phyloP scores from a whole-genome alignment of 2,797 vertebrate species.

The Enteromius anoplus region DNA sequence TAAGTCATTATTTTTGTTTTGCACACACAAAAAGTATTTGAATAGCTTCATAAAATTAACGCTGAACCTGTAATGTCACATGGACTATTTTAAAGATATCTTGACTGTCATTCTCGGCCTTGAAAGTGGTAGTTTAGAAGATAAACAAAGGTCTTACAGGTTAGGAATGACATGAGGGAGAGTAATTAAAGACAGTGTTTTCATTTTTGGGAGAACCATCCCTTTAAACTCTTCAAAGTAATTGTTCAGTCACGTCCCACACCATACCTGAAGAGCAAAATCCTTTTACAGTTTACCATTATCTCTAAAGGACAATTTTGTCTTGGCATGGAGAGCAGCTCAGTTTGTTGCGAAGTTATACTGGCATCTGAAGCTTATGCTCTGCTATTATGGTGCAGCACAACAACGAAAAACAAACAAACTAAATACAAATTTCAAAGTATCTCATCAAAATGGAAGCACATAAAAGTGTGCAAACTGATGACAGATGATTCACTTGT shows the following conservation, averaged over 20 bases:
- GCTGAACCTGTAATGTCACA: background rate
- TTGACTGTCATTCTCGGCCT: background rate
- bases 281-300: background rate
- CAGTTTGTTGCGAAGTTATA: background rate
- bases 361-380: background rate
- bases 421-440: background rate
- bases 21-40: background rate
- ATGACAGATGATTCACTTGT: background rate
- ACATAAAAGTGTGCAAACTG: background rate
- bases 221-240: background rate
- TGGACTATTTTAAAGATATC: background rate
- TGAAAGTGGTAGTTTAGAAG: background rate
- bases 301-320: conserved; percentile 1
- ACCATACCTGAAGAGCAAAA: background rate
- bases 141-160: background rate
- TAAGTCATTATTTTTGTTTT: background rate
- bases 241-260: background rate
- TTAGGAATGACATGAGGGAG: background rate
- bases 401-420: background rate
- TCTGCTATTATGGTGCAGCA: background rate
- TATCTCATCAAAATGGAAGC: background rate
- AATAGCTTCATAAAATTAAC: background rate
- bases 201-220: background rate
- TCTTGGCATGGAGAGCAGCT: conserved; percentile 1
- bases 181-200: background rate